Evolutionary conservation across 2,113 vertebrate genomes (phyloP).

Genomic region (Xenopus tropicalis): UCB_Xtro_10.0 CM004445.2:69353001-69353500

Average conservation of each 20-base stretch:
- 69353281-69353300: neutral
- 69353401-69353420: too few relatives aligned
- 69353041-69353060: conserved; percentile 90
- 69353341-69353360: too few relatives aligned
- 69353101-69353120: conserved; percentile 91
- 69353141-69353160: conserved; percentile 81
- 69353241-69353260: too few relatives aligned
- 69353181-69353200: conserved; percentile 99
- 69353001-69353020: neutral
- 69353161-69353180: conserved; percentile 88
- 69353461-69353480: conserved; percentile 98
- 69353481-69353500: conserved; percentile 96
- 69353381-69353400: too few relatives aligned
- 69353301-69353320: neutral
- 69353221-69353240: conserved; percentile 96
- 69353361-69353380: too few relatives aligned
- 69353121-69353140: conserved; percentile 90
- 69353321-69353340: neutral
- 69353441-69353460: conserved; percentile 82
- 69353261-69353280: neutral
- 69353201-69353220: conserved; percentile 96
- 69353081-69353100: conserved; percentile 92
- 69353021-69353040: conserved; percentile 62
- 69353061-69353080: conserved; percentile 94
- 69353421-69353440: too few relatives aligned